These are phyloP conservation scores for Papilio helenus DNA, from an alignment of 1,140 invertebrate species.

Conservation along the genomic window DNA sequence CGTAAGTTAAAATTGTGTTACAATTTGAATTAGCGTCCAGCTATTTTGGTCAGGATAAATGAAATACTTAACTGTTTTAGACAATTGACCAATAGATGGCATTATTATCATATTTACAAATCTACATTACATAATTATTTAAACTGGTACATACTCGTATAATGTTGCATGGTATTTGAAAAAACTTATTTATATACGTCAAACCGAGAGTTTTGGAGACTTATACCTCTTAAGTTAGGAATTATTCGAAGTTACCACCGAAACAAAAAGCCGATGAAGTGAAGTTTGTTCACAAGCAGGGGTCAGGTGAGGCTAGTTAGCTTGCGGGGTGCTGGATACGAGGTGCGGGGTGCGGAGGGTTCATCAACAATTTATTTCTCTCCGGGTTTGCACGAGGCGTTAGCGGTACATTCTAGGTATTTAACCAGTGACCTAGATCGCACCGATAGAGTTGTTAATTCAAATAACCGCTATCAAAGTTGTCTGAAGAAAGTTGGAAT, in stretches of 20 bases:
- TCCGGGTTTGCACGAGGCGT: constrained; percentile 21
- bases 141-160: neutral
- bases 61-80: neutral
- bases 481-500: constrained; percentile 31
- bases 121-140: neutral
- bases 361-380: constrained; percentile 36
- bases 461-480: constrained; percentile 32
- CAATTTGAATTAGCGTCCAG: neutral
- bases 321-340: neutral
- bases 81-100: constrained; percentile 3
- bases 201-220: neutral
- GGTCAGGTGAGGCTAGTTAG: constrained; percentile 15
- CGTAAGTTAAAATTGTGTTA: neutral
- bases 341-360: neutral
- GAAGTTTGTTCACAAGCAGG: constrained; percentile 1
- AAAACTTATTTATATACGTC: neutral
- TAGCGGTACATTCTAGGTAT: constrained; percentile 25
- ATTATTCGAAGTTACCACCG: neutral
- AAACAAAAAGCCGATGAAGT: constrained; percentile 9
- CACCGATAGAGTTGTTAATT: constrained; percentile 29
- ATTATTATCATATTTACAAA: neutral
- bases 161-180: neutral
- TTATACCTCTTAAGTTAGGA: neutral
- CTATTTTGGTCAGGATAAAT: neutral
- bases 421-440: constrained; percentile 28